Evolutionary conservation across 2,113 vertebrate species (phyloP).

Genomic region (Marmota monax): DNA sequence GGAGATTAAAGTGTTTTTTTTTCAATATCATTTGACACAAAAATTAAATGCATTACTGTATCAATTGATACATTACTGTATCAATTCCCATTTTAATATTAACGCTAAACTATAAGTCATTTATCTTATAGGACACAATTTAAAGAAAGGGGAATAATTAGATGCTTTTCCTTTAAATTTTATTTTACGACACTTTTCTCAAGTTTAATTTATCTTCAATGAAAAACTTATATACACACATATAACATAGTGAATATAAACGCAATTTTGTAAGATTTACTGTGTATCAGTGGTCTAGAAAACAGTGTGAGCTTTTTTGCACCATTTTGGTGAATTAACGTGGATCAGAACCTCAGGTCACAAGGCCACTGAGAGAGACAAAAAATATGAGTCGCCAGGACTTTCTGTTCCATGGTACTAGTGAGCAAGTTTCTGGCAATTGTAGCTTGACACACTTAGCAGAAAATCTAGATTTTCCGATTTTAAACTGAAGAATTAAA

Average conservation of each 20-base stretch:
- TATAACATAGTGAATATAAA: background rate
- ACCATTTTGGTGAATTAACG: background rate
- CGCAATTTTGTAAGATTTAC: background rate
- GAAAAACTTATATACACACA: background rate
- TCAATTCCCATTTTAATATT: background rate
- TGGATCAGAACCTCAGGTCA: background rate
- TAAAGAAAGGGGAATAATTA: background rate
- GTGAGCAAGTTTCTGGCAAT: background rate
- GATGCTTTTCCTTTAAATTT: background rate
- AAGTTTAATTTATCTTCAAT: background rate
- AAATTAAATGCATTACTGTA: conserved; percentile 11
- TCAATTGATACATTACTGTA: background rate
- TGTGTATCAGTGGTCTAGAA: accelerated
- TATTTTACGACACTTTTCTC: background rate
- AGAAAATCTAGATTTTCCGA: background rate
- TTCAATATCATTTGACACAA: background rate
- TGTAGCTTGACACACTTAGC: background rate
- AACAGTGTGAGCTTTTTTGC: background rate
- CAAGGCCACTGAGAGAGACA: background rate
- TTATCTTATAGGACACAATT: background rate
- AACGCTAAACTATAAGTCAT: background rate
- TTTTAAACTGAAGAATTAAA: background rate
- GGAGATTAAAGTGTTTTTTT: background rate
- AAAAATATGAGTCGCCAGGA: accelerated
- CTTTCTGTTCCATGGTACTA: background rate